Conservation (phyloP, 2,888 invertebrate genomes). For the Oxystoma pomonae region DNA sequence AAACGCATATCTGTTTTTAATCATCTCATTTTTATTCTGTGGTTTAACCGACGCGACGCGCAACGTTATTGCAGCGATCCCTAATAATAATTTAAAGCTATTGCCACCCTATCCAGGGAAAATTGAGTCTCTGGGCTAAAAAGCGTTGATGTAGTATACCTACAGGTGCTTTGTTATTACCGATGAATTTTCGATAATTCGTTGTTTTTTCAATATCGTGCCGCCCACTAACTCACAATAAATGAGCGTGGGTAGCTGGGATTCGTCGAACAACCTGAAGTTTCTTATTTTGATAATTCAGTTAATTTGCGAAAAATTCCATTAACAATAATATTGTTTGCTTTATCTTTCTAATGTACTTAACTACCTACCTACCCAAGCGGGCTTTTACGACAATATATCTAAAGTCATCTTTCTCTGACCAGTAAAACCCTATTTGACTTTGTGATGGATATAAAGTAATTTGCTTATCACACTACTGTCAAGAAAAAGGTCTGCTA, state of each 20-base stretch:
- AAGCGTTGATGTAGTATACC: not conserved
- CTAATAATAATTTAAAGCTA: not conserved
- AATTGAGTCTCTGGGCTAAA: not conserved
- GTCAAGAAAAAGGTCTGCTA: not conserved
- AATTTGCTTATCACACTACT: not conserved
- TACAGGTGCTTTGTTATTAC: not conserved
- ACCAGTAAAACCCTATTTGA: not conserved
- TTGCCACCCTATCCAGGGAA: not conserved
- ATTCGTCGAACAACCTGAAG: too few species aligned
- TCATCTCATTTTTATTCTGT: not conserved
- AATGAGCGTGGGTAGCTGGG: too few species aligned
- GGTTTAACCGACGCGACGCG: not conserved
- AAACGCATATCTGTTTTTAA: too few species aligned
- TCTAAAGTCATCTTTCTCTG: not conserved
- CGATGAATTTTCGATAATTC: too few species aligned
- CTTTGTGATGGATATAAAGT: not conserved
- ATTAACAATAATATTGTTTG: too few species aligned
- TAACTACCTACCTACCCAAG: not conserved
- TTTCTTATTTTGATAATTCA: too few species aligned
- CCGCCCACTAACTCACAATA: too few species aligned
- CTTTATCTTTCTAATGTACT: not conserved
- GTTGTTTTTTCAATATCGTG: too few species aligned
- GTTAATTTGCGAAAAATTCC: too few species aligned
- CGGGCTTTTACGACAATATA: not conserved
- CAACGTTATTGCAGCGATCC: not conserved